These are phyloP conservation scores for Torymus aiolomorphi DNA, from an alignment of 2,888 invertebrate genomes.

Conservation along the genomic window DNA sequence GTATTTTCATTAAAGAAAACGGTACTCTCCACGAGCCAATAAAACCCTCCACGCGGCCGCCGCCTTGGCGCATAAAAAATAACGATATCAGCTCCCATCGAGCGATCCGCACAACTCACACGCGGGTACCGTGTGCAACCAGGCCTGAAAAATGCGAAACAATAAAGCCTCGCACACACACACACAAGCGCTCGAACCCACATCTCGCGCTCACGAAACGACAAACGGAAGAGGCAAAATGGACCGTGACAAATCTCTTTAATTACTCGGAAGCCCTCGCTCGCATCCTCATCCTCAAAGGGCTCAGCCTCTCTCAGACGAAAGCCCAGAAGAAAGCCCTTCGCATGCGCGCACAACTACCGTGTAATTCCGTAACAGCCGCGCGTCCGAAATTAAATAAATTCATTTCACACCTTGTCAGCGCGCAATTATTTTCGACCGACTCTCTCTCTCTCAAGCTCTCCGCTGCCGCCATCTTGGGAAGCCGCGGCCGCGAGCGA, in stretches of 20 bases:
- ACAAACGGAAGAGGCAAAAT: slow-evolving; percentile 47
- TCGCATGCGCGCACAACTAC: slow-evolving; percentile 69
- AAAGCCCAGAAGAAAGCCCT: slow-evolving; percentile 7
- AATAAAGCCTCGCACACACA: not conserved
- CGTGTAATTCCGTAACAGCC: slow-evolving; percentile 75
- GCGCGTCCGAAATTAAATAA: slow-evolving; percentile 74
- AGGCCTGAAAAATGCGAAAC: too few species aligned
- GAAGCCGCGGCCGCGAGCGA: slow-evolving; percentile 59
- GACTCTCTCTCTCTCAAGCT: too few species aligned
- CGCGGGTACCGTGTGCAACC: too few species aligned
- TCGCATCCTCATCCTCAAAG: not conserved
- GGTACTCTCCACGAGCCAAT: too few species aligned
- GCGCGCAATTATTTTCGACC: slow-evolving; percentile 74
- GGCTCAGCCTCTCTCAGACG: not conserved
- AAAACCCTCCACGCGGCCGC: too few species aligned
- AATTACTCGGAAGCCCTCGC: slow-evolving; percentile 51
- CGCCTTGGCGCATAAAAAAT: too few species aligned
- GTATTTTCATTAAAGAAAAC: too few species aligned
- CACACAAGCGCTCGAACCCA: not conserved
- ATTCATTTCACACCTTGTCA: slow-evolving; percentile 76
- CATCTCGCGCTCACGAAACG: slow-evolving; percentile 29
- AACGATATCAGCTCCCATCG: too few species aligned
- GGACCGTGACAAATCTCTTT: slow-evolving; percentile 53
- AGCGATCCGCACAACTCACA: too few species aligned
- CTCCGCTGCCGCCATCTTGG: slow-evolving; percentile 58